Conservation (phyloP, 1,140 invertebrate species). For the Trichomalopsis sarcophagae region DNA sequence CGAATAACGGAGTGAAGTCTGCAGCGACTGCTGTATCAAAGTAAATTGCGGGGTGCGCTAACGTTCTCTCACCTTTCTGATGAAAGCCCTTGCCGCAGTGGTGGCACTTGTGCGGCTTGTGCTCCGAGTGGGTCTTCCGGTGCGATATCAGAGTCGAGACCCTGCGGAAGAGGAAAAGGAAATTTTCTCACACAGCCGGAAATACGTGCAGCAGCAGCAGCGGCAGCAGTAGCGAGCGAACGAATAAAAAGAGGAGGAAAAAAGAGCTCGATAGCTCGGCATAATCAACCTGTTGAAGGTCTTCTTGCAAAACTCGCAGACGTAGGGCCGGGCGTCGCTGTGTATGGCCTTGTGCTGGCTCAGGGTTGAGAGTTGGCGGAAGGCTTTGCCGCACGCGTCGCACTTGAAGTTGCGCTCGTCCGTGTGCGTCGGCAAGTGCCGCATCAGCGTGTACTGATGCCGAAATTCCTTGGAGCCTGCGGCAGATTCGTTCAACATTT, state of each 20-base stretch:
- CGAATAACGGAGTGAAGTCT: background rate
- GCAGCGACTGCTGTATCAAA: background rate
- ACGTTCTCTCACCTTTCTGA: conserved; percentile 80
- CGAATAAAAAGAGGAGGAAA: background rate
- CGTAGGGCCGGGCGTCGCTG: conserved; percentile 81
- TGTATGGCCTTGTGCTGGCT: conserved; percentile 86
- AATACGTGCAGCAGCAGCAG: background rate
- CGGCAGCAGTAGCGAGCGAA: conserved; percentile 29
- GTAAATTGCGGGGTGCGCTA: background rate
- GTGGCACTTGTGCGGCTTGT: conserved; percentile 84
- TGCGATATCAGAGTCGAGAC: conserved; percentile 86
- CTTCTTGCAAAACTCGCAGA: conserved; percentile 84
- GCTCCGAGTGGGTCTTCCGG: conserved; percentile 83
- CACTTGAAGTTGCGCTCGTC: conserved; percentile 90
- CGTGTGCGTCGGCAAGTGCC: conserved; percentile 89
- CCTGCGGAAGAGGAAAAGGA: conserved; percentile 63
- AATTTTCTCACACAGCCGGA: conserved; percentile 3
- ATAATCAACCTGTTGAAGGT: conserved; percentile 79
- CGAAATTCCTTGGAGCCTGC: conserved; percentile 82
- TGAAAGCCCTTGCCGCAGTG: conserved; percentile 86
- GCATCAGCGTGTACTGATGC: conserved; percentile 85
- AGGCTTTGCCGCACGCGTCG: conserved; percentile 86
- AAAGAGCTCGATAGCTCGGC: background rate
- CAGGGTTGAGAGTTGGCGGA: conserved; percentile 84
- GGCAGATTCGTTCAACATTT: conserved; percentile 21